These are phyloP conservation scores for Forbesichthys papilliferus DNA, from an alignment of 2,113 vertebrate genomes.

Conservation along the genomic window DNA sequence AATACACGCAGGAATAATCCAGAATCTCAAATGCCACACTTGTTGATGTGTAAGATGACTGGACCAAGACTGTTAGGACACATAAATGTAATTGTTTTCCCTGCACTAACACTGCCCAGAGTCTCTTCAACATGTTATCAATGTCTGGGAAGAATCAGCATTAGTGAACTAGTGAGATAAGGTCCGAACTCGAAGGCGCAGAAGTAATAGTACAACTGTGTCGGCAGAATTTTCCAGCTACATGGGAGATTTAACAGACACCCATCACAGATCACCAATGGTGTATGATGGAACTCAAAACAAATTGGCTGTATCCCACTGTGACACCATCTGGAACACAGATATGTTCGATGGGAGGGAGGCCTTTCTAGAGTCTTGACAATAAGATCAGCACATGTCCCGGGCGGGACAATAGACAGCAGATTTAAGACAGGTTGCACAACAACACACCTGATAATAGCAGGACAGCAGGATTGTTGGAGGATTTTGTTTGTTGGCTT, in stretches of 20 bases:
- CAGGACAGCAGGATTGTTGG: slow-evolving; percentile 29
- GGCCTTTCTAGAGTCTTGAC: slow-evolving; percentile 34
- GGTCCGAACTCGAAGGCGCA: neutral
- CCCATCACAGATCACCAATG: slow-evolving; percentile 38
- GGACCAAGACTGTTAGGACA: slow-evolving; percentile 28
- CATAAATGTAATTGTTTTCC: slow-evolving; percentile 49
- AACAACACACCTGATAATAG: slow-evolving; percentile 51
- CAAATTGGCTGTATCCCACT: slow-evolving; percentile 55
- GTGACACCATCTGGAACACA: slow-evolving; percentile 56
- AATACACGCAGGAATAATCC: slow-evolving; percentile 9
- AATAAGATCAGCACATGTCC: slow-evolving; percentile 24
- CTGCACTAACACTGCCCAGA: slow-evolving; percentile 50
- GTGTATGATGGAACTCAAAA: slow-evolving; percentile 31
- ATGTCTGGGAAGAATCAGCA: slow-evolving; percentile 46
- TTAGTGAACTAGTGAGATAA: slow-evolving; percentile 37
- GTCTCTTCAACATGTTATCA: slow-evolving; percentile 30
- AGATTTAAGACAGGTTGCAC: slow-evolving; percentile 60
- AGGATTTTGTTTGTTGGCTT: slow-evolving; percentile 36
- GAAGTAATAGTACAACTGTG: slow-evolving; percentile 14
- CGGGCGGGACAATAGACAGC: slow-evolving; percentile 44
- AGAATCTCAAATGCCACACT: slow-evolving; percentile 56
- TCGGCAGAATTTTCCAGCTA: neutral
- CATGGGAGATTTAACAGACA: slow-evolving; percentile 14
- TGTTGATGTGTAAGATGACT: slow-evolving; percentile 36
- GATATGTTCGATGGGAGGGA: neutral